phyloP scores from a whole-genome alignment of 2,113 vertebrate species.

The Seriola aureovittata region DNA sequence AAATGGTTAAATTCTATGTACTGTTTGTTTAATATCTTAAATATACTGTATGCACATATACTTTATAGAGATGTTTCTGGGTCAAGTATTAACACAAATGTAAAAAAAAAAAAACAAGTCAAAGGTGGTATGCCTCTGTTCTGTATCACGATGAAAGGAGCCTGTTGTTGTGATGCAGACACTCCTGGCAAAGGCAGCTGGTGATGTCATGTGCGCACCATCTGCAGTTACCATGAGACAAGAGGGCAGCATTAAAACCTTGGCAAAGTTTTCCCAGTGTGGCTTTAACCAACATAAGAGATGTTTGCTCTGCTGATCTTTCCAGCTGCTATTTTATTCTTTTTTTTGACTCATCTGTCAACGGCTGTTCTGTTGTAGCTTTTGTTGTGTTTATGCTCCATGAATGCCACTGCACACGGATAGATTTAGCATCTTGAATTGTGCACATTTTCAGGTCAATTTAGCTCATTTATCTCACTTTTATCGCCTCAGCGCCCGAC shows the following conservation, averaged over 20 bases:
- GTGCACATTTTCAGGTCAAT: slow-evolving; percentile 62
- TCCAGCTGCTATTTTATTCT: slow-evolving; percentile 23
- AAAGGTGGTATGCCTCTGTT: not conserved
- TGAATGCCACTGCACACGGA: slow-evolving; percentile 66
- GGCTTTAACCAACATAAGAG: slow-evolving; percentile 24
- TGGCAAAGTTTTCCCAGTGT: slow-evolving; percentile 9
- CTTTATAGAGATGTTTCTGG: not conserved
- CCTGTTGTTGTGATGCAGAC: slow-evolving; percentile 27
- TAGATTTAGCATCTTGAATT: slow-evolving; percentile 35
- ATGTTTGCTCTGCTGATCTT: slow-evolving; percentile 18
- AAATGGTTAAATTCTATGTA: not conserved
- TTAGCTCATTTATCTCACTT: slow-evolving; percentile 57
- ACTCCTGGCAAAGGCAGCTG: slow-evolving; percentile 36
- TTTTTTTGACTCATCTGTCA: slow-evolving; percentile 32
- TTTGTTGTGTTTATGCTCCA: slow-evolving; percentile 54
- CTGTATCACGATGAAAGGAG: not conserved
- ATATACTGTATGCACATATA: not conserved
- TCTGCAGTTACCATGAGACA: slow-evolving; percentile 56
- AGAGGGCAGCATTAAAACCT: slow-evolving; percentile 31
- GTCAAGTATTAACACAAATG: not conserved
- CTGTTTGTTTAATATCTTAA: not conserved
- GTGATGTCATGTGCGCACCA: slow-evolving; percentile 56
- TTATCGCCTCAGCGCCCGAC: slow-evolving; percentile 88
- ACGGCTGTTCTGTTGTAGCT: slow-evolving; percentile 25
- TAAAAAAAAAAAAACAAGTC: not conserved